Evolutionary conservation across 2,113 vertebrate species (phyloP), one percentile per base, ranked within the genome.

Genomic region (Buteo buteo): DNA sequence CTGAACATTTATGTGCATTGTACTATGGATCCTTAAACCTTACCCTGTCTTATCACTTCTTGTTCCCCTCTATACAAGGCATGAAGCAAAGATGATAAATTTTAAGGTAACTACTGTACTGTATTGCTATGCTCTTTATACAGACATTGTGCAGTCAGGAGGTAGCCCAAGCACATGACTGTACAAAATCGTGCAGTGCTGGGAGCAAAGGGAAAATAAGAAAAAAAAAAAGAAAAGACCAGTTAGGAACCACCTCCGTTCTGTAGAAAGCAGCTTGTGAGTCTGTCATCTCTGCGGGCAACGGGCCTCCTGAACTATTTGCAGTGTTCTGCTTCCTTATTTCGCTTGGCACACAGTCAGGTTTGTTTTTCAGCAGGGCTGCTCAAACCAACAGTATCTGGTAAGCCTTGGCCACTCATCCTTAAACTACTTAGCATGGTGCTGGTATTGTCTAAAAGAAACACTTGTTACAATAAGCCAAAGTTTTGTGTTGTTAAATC

Each of bases 261-360:
- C 84, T 70, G 73, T 0, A 88, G 71, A 72, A 86, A 54, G 88
- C 50, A 92, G 81, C 50, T 36, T 67, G 65, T 24, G 66, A 92
- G 84, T n/a, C 94, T 92, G 83, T 93, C 92, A 86, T 84, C 88
- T 78, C 86, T 89, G 91, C 3, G 58, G 84, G 96, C 93, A 88
- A 54, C 0, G 0, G 88, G 90, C 93, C 93, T 91, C 95, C 79
- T 40, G 59, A 95, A 69, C 94, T 84, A 76, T 65, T 72, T 19
- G 31, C 96, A 87, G 87, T 10, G 72, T 42, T 97, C 86, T 76
- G 78, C 91, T 95, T 97, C 97, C 96, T 86, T 97, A 93, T 95
- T 97, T 96, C 89, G 1, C 81, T 96, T 97, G 97, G 96, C 97
- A 84, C 57, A 42, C 40, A 84, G 88, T 94, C 96, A 95, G 94